Base-by-base conservation (phyloP, 2,797 vertebrate genomes). In the Taenioides sp. region DNA sequence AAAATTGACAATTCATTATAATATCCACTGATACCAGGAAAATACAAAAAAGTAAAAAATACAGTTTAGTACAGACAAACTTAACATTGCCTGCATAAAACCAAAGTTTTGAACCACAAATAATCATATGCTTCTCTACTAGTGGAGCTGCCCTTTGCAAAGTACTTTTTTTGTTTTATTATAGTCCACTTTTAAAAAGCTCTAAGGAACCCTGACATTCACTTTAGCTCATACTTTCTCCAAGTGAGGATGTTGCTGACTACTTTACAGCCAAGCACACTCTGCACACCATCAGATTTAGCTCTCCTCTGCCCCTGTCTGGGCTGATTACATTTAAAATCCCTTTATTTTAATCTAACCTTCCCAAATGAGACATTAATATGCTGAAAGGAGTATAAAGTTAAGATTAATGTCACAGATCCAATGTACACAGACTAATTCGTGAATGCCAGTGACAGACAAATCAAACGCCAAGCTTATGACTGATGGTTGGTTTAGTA, bases 401-500 rank as follows among this genome's bases (percentile, higher is more conserved):
- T 40, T 50, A 27, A 69, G 76, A 86, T 80, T 83, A 83, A 88
- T 80, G 79, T 81, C 84, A 80, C 80, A 25, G 68, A 60, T 75
- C 54, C 65, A 83, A 80, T 63, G 70, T 75, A 83, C 79, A 84
- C 74, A 70, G 76, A 80, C 78, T 89, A 90, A 91, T 91, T 88
- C 88, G 77, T 82, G 81, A 91, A 83, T 55, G 69, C 55, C 40
- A 65, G 85, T 84, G 80, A 87, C 80, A 85, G 73, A 82, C 72
- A 77, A 80, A 88, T 65, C 81, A 76, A 86, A 65, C 76, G 77
- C 68, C 76, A 77, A 76, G 76, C 81, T 82, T 77, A 82, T 71
- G 74, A 85, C 70, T 78, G 87, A 92, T 88, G 83, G 90, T 87
- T 73, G 63, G 73, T 82, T 85, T 77, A 79, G 71, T 83, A 72